Evolutionary conservation across 2,797 vertebrate genomes (phyloP).

Genomic region (Monodelphis domestica): DNA sequence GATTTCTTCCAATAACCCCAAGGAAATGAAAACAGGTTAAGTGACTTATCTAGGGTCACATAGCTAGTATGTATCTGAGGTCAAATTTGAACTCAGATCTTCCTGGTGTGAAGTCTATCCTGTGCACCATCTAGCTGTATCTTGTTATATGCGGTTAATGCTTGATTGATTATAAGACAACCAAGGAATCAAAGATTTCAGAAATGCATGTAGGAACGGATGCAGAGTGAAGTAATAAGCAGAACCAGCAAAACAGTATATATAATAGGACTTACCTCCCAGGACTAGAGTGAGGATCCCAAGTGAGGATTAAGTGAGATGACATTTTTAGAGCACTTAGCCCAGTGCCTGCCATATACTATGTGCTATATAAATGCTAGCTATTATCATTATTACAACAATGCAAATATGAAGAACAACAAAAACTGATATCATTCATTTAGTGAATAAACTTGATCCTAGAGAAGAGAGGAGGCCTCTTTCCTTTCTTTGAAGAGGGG

Average conservation of each 20-base stretch:
- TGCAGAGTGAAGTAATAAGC: background rate
- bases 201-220: background rate
- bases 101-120: no score
- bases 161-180: background rate
- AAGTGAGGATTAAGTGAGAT: background rate
- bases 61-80: no score
- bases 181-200: background rate
- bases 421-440: no score
- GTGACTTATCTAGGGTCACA: no score
- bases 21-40: no score
- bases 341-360: no score
- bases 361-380: background rate
- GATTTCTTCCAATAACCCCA: no score
- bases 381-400: background rate
- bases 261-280: background rate
- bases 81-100: no score
- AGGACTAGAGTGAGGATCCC: background rate
- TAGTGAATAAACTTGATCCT: no score
- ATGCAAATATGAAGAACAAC: background rate
- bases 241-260: background rate
- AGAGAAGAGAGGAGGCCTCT: background rate
- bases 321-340: background rate
- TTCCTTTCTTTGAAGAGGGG: background rate
- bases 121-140: background rate
- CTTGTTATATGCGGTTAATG: background rate